Conservation (phyloP, 2,797 vertebrate genomes). For the Syncerus caffer region DNA sequence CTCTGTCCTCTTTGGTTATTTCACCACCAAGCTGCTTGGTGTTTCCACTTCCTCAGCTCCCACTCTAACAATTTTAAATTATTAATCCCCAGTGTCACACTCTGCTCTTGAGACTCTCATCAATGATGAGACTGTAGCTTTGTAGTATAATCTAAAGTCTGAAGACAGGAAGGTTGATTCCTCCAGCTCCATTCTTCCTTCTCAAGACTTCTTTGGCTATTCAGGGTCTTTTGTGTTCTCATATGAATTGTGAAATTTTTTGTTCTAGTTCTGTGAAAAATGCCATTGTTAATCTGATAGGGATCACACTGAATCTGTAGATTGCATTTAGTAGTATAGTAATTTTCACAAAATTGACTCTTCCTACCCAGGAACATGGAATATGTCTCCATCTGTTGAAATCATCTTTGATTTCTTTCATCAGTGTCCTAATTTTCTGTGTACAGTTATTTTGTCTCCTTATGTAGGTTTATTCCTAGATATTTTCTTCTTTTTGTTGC, state of each 20-base stretch:
- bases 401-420: background rate
- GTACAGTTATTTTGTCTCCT: background rate
- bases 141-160: background rate
- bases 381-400: background rate
- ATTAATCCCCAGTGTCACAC: constrained; percentile 17
- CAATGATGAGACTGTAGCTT: background rate
- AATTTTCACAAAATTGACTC: background rate
- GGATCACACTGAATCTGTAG: background rate
- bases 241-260: background rate
- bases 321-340: background rate
- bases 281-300: background rate
- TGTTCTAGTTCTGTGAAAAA: background rate
- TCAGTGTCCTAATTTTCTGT: background rate
- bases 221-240: background rate
- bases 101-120: background rate
- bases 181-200: background rate
- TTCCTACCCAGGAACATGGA: background rate
- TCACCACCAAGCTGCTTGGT: background rate
- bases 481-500: background rate
- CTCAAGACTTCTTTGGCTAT: background rate
- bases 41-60: constrained; percentile 5
- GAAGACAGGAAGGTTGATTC: background rate
- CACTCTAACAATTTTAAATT: background rate
- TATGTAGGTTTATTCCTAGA: background rate
- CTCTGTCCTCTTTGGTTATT: background rate